Conservation (phyloP, 2,888 invertebrate species). For the Hydraecia micacea region DNA sequence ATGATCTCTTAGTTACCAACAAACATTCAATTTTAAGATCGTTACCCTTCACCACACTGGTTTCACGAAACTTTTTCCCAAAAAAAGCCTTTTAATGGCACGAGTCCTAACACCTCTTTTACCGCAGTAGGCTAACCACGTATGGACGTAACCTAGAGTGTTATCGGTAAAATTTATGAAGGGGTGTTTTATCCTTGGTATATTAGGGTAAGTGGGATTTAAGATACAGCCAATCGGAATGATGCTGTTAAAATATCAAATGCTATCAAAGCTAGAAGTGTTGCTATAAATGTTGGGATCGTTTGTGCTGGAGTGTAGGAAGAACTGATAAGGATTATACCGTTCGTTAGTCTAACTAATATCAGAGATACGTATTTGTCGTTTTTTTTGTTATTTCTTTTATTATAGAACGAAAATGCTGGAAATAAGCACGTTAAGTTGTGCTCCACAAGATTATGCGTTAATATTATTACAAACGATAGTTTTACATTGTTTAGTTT, state of each 20-base stretch:
- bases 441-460: too few species aligned
- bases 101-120: constrained; percentile 12
- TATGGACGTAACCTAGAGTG: constrained; percentile 36
- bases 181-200: constrained; percentile 39
- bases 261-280: constrained; percentile 30
- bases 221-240: constrained; percentile 56
- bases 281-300: constrained; percentile 10
- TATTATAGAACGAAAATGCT: too few species aligned
- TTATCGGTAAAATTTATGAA: constrained; percentile 64
- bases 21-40: background rate
- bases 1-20: background rate
- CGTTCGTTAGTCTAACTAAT: background rate
- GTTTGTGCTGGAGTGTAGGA: background rate
- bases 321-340: background rate
- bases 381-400: too few species aligned
- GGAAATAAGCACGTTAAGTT: too few species aligned
- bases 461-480: too few species aligned
- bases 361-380: background rate
- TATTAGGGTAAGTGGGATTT: constrained; percentile 54
- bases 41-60: background rate
- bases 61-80: background rate
- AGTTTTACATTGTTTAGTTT: too few species aligned
- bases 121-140: constrained; percentile 32
- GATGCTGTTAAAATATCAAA: constrained; percentile 58
- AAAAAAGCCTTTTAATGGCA: background rate